Evolutionary conservation across 2,797 vertebrate species (phyloP), one percentile per base, ranked within the genome.

Genomic region (Falco rusticolus): DNA sequence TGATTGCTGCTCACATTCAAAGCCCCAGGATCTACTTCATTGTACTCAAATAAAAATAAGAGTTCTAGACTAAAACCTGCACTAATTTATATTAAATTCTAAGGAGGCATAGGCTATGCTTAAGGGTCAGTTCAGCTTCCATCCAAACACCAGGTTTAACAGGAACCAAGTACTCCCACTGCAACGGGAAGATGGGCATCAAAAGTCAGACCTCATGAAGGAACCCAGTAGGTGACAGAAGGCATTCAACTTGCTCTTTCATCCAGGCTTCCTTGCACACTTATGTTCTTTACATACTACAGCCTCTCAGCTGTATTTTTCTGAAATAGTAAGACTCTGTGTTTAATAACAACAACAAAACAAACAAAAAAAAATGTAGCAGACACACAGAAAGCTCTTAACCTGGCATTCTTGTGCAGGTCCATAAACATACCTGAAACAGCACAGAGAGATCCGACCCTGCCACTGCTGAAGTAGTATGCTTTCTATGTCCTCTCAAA

Each of bases 211-310:
- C 3, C 16, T 66, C 43, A 43, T 0, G 4, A n/a, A 64, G 53
- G 15, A 60, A 13, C 22, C 28, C 34, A 41, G n/a, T 9, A 1
- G 1, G 7, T 16, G 31, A 31, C 0, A 41, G 2, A 24, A n/a
- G 21, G 59, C 68, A 60, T 18, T 70, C 26, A 21, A 3, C 6
- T 60, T 71, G 26, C 16, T 25, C 53, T 56, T 33, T 57, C 74
- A 65, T 8, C 16, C 78, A 78, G 70, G 16, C 18, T 54, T 81
- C 70, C 41, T 53, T 3, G 0, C 29, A 13, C 43, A 66, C 37
- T 29, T 28, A 9, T 64, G 61, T 3, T 21, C 41, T 57, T 3
- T 11, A 3, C 0, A 3, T 12, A 6, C 3, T 20, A 13, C 39
- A 94, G 24, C 21, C 45, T 59, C 43, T 37, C 60, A 80, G 29